Evolutionary conservation across 2,113 vertebrate species (phyloP).

Genomic region (Cephalopterus ornatus): DNA sequence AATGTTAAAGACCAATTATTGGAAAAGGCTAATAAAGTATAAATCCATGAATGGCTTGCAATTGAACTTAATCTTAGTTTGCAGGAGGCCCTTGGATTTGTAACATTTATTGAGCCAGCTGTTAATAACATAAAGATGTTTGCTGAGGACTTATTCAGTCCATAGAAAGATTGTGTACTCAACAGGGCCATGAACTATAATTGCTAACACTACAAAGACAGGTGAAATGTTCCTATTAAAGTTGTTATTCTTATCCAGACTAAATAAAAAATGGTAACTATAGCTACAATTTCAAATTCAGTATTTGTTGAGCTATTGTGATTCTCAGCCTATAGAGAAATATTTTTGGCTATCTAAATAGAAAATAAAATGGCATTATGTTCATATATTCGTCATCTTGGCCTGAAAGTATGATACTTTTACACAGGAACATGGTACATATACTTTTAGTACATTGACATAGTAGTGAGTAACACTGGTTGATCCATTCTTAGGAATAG

Average conservation of each 20-base stretch:
- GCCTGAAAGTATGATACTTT: background rate
- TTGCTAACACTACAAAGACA: background rate
- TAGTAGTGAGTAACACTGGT: background rate
- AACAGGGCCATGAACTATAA: background rate
- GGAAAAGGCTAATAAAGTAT: conserved; percentile 16
- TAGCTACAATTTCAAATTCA: background rate
- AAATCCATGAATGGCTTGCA: conserved; percentile 23
- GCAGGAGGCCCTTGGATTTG: conserved; percentile 13
- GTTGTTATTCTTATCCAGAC: background rate
- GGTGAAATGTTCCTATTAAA: conserved; percentile 3
- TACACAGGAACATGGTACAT: background rate
- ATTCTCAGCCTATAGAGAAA: background rate
- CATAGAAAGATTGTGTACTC: background rate
- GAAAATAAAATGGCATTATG: background rate
- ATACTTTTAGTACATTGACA: background rate
- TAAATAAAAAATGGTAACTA: background rate
- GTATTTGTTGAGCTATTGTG: background rate
- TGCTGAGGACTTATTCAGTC: background rate
- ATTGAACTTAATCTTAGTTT: conserved; percentile 34
- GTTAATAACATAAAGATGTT: conserved; percentile 20
- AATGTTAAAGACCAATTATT: conserved; percentile 42
- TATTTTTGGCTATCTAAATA: background rate
- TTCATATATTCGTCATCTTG: background rate
- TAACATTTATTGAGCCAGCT: conserved; percentile 33
- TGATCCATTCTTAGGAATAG: background rate